Conservation (phyloP, 2,113 vertebrate species). For the Microtus ochrogaster region DNA sequence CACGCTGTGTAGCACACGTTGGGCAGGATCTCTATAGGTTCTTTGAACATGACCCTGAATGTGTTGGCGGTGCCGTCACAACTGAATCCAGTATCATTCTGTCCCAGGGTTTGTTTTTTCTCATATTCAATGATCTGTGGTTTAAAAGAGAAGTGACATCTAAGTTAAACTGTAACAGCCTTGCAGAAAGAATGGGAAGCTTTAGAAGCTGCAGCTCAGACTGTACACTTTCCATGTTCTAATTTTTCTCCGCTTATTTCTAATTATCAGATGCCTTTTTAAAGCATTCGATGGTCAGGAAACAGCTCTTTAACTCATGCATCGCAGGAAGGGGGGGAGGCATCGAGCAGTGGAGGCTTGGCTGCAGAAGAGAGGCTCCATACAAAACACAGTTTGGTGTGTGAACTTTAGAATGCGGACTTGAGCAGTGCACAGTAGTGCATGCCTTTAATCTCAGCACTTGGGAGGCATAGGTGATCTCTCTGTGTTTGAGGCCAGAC, state of each 20-base stretch:
- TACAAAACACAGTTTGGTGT: neutral
- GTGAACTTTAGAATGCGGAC: neutral
- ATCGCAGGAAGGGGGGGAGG: neutral
- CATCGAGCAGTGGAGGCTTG: too few relatives aligned
- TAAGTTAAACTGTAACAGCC: neutral
- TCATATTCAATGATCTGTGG: conserved; percentile 95
- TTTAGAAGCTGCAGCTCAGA: neutral
- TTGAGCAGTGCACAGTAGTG: neutral
- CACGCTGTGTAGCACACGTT: conserved; percentile 95
- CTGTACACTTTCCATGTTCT: neutral
- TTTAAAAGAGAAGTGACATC: conserved; percentile 63
- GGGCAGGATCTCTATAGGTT: conserved; percentile 95
- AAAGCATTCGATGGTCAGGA: neutral
- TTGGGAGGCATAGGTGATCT: neutral
- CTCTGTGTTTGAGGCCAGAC: neutral
- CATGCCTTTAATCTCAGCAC: neutral
- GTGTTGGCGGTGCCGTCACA: conserved; percentile 95
- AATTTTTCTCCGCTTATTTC: neutral
- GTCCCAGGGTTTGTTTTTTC: conserved; percentile 93
- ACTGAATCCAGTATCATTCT: conserved; percentile 96
- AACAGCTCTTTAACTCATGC: neutral
- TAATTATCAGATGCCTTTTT: neutral
- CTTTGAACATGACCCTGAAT: conserved; percentile 97
- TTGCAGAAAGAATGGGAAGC: neutral
- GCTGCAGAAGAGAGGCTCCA: neutral